Evolutionary conservation across 2,113 vertebrate genomes (phyloP).

Genomic region (Microtus montanus): DNA sequence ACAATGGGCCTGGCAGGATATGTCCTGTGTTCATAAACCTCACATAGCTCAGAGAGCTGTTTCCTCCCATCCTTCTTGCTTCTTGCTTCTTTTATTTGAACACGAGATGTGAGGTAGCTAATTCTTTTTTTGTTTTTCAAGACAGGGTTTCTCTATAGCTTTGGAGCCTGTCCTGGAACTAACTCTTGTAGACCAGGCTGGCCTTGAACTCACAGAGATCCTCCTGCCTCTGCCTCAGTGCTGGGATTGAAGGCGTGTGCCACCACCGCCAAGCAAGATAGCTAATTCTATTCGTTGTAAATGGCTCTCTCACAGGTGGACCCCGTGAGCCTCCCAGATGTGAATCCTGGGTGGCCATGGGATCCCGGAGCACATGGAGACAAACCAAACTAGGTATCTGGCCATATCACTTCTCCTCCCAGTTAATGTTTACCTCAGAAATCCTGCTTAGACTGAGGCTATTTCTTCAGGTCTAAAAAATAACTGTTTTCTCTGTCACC

Average conservation of each 20-base stretch:
- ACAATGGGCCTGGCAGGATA: background rate
- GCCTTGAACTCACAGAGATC: too few relatives aligned
- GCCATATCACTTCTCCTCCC: background rate
- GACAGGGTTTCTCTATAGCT: too few relatives aligned
- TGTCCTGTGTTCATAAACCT: background rate
- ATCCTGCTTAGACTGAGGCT: background rate
- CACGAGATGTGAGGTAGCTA: background rate
- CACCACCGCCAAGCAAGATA: background rate
- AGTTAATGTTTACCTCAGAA: constrained; percentile 9
- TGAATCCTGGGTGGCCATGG: background rate
- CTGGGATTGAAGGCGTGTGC: too few relatives aligned
- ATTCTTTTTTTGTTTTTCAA: background rate
- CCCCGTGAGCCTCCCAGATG: background rate
- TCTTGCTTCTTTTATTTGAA: background rate
- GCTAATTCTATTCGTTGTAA: background rate
- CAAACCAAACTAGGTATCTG: background rate
- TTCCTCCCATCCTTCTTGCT: background rate
- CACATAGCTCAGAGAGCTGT: background rate
- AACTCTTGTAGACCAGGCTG: too few relatives aligned
- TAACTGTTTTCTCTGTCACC: background rate
- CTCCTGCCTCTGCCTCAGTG: too few relatives aligned
- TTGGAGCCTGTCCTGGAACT: too few relatives aligned
- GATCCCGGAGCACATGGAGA: background rate
- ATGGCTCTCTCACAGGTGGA: background rate
- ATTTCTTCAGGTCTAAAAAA: background rate